These are phyloP conservation scores for Metacarcinus magister DNA, from an alignment of 2,888 invertebrate species.

Conservation along the genomic window DNA sequence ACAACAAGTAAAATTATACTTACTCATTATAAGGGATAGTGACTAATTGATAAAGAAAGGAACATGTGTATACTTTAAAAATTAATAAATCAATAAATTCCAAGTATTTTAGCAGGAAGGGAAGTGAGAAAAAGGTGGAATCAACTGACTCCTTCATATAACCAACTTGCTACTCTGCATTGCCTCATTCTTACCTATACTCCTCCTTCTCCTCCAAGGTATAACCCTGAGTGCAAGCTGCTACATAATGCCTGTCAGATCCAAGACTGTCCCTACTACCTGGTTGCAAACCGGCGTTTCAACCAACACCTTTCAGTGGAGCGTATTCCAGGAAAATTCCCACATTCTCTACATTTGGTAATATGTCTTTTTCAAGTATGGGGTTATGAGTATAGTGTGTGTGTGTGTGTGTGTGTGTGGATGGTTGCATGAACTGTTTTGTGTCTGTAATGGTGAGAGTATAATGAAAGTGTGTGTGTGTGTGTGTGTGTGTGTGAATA, in stretches of 20 bases:
- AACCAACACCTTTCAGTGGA: conserved; percentile 76
- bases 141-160: background rate
- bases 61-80: background rate
- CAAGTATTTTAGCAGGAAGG: background rate
- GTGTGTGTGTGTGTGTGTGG: background rate
- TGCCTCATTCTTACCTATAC: background rate
- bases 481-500: background rate
- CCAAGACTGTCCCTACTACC: conserved; percentile 74
- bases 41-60: background rate
- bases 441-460: background rate
- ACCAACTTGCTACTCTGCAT: background rate
- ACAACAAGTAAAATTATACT: too few relatives aligned
- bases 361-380: background rate
- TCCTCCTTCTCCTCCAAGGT: conserved; percentile 58
- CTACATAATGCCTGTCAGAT: conserved; percentile 78
- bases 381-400: background rate
- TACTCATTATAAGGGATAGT: too few relatives aligned
- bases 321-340: conserved; percentile 58
- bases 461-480: background rate
- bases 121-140: background rate
- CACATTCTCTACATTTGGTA: conserved; percentile 78
- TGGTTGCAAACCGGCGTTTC: conserved; percentile 68
- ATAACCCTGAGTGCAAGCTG: conserved; percentile 63
- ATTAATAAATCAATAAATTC: background rate
- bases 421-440: background rate